Evolutionary conservation across 2,888 invertebrate species (phyloP).

Genomic region (Pyrgus malvae): DNA sequence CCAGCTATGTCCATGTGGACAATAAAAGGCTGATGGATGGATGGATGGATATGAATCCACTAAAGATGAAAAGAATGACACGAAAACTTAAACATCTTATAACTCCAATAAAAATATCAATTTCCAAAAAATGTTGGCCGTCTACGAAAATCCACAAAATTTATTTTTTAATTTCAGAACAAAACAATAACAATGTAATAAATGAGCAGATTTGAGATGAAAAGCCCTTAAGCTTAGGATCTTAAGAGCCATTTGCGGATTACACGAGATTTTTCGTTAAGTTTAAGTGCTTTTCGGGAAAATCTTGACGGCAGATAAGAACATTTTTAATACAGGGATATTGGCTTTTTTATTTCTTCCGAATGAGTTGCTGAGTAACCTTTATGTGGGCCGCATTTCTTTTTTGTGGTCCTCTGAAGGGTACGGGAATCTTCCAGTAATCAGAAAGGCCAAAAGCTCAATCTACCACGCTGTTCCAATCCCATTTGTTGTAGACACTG

Average conservation of each 20-base stretch:
- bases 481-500: too few relatives aligned
- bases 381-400: too few relatives aligned
- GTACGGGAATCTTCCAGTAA: too few relatives aligned
- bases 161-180: constrained; percentile 1
- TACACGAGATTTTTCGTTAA: constrained; percentile 15
- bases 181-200: constrained; percentile 11
- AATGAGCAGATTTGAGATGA: constrained; percentile 13
- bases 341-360: too few relatives aligned
- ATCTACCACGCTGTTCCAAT: too few relatives aligned
- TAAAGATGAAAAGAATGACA: too few relatives aligned
- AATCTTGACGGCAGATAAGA: constrained; percentile 5
- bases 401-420: too few relatives aligned
- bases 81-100: background rate
- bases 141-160: background rate
- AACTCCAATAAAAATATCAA: background rate
- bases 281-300: constrained; percentile 11
- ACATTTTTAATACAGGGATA: background rate
- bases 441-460: too few relatives aligned
- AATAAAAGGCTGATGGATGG: too few relatives aligned
- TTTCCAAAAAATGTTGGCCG: background rate
- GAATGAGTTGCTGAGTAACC: too few relatives aligned
- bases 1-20: too few relatives aligned
- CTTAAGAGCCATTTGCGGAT: constrained; percentile 16
- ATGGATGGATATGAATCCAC: too few relatives aligned
- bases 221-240: constrained; percentile 4